Conservation (phyloP, 1,140 invertebrate species). For the Panagrolaimus sp. region DNA sequence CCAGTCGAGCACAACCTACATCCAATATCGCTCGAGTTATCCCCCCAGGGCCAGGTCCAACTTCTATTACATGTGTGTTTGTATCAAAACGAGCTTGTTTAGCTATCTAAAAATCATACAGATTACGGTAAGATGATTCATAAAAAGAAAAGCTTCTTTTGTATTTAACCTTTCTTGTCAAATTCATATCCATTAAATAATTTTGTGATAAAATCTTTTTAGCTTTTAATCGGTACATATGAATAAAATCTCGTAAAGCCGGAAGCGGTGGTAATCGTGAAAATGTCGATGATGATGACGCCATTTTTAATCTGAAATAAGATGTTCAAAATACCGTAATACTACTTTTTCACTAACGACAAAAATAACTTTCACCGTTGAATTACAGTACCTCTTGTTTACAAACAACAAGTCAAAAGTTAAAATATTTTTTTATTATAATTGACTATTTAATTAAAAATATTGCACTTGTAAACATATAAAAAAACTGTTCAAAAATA, state of each 20-base stretch:
- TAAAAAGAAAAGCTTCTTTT: slow-evolving; percentile 2
- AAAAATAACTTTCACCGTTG: too few relatives aligned
- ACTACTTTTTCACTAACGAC: too few relatives aligned
- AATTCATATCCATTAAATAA: slow-evolving; percentile 81
- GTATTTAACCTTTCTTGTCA: slow-evolving; percentile 64
- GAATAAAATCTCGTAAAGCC: slow-evolving; percentile 79
- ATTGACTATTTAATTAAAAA: too few relatives aligned
- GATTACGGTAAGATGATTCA: not conserved
- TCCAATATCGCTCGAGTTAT: slow-evolving; percentile 85
- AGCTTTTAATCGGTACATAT: slow-evolving; percentile 79
- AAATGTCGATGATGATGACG: slow-evolving; percentile 67
- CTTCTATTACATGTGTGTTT: slow-evolving; percentile 74
- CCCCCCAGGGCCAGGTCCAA: slow-evolving; percentile 85
- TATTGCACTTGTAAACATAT: too few relatives aligned
- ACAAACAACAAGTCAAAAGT: too few relatives aligned
- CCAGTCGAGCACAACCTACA: slow-evolving; percentile 69
- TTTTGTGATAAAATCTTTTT: slow-evolving; percentile 88
- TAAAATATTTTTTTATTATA: too few relatives aligned
- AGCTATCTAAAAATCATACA: slow-evolving; percentile 43
- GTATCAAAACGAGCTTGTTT: slow-evolving; percentile 66
- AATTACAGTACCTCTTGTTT: too few relatives aligned
- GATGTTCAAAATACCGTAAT: too few relatives aligned
- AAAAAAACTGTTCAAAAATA: too few relatives aligned
- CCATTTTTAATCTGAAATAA: too few relatives aligned
- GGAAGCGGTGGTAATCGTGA: slow-evolving; percentile 78